phyloP scores from a whole-genome alignment of 2,888 invertebrate species.

The Eumacrocentrus americanus region DNA sequence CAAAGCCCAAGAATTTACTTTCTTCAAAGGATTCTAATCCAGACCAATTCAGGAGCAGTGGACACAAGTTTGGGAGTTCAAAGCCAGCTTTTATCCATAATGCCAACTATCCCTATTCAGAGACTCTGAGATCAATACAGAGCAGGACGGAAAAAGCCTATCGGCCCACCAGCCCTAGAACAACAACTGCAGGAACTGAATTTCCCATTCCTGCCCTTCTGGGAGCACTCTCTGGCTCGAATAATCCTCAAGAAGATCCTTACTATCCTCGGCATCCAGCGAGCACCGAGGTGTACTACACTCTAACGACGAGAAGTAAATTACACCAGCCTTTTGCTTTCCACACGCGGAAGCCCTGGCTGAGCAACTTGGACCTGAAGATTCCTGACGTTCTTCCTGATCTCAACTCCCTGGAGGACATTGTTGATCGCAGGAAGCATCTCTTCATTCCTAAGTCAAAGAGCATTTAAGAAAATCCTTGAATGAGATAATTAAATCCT shows the following conservation, averaged over 20 bases:
- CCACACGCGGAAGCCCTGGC: conserved; percentile 32
- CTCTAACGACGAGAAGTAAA: conserved; percentile 36
- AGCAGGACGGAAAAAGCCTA: conserved; percentile 23
- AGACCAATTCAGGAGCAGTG: background rate
- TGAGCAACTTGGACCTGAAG: conserved; percentile 38
- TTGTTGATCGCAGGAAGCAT: conserved; percentile 52
- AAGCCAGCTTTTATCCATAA: background rate
- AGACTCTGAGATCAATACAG: conserved; percentile 50
- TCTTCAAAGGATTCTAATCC: background rate
- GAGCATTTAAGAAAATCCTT: background rate
- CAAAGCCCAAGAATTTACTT: conserved; percentile 4
- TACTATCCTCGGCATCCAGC: conserved; percentile 50
- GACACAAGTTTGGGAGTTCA: background rate
- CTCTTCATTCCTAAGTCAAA: conserved; percentile 52
- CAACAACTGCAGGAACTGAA: conserved; percentile 30
- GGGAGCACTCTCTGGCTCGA: conserved; percentile 36
- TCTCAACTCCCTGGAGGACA: conserved; percentile 51
- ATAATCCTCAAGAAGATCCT: conserved; percentile 47
- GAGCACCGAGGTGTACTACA: conserved; percentile 51
- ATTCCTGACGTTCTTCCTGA: conserved; percentile 52
- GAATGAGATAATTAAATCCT: too few species aligned
- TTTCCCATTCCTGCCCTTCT: conserved; percentile 44
- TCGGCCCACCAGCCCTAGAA: conserved; percentile 14
- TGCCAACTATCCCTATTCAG: conserved; percentile 45
- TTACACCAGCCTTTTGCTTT: conserved; percentile 26